These are phyloP conservation scores for Amaurobius ferox DNA, from an alignment of 2,888 invertebrate species.

Conservation along the genomic window DNA sequence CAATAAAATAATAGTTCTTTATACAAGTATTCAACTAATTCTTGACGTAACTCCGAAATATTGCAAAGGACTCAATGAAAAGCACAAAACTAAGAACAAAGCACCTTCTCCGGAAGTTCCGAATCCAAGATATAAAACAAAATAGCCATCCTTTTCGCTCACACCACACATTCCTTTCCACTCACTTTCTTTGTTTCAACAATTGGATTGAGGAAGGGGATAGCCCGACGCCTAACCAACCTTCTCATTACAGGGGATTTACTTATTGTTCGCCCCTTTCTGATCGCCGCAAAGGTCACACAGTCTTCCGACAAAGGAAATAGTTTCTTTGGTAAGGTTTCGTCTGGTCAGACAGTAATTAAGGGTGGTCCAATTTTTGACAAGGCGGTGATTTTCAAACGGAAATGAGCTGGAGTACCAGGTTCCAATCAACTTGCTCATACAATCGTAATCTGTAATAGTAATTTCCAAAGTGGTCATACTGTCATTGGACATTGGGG, in stretches of 20 bases:
- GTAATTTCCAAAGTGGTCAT: too few relatives aligned
- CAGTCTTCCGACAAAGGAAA: background rate
- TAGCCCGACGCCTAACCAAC: background rate
- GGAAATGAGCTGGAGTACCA: too few relatives aligned
- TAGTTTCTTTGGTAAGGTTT: background rate
- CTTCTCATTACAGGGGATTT: slow-evolving; percentile 3
- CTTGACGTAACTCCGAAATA: too few relatives aligned
- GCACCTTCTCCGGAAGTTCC: background rate
- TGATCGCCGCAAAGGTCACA: background rate
- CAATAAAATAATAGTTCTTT: too few relatives aligned
- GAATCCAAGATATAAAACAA: background rate
- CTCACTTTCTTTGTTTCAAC: background rate
- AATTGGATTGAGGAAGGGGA: background rate
- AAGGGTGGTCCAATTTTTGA: background rate
- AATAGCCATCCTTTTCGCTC: background rate
- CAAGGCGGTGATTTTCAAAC: background rate
- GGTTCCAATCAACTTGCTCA: too few relatives aligned
- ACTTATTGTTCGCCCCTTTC: slow-evolving; percentile 13
- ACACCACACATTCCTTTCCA: background rate
- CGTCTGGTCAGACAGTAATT: background rate
- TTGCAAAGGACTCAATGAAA: background rate
- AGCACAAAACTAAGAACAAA: background rate
- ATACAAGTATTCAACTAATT: too few relatives aligned
- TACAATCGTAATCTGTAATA: too few relatives aligned
- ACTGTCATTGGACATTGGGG: too few relatives aligned